Conservation (phyloP, 2,888 invertebrate species). For the Bombylius discolor region DNA sequence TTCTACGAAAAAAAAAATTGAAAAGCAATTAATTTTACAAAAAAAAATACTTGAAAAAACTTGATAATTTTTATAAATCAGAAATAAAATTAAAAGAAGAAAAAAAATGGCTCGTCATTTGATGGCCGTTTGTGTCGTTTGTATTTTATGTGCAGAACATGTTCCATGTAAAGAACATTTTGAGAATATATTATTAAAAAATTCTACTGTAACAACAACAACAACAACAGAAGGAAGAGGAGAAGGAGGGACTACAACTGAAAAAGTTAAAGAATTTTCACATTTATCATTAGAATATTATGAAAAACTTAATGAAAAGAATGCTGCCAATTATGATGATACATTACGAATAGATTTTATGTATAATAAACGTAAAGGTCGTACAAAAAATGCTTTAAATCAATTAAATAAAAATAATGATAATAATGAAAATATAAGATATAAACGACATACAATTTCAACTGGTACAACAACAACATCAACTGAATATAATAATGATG, state of each 20-base stretch:
- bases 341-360: constrained; percentile 18
- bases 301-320: background rate
- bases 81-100: background rate
- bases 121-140: constrained; percentile 72
- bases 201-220: background rate
- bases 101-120: constrained; percentile 45
- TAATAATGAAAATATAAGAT: too few relatives aligned
- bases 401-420: too few relatives aligned
- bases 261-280: background rate
- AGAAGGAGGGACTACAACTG: too few relatives aligned
- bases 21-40: background rate
- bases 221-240: constrained; percentile 21
- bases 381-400: constrained; percentile 13
- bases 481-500: constrained; percentile 19
- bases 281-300: background rate
- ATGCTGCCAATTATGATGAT: constrained; percentile 10
- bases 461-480: background rate
- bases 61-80: background rate
- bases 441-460: background rate
- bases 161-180: constrained; percentile 61
- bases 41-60: background rate
- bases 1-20: background rate
- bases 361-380: constrained; percentile 13
- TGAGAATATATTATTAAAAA: constrained; percentile 20
- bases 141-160: constrained; percentile 65